A percentile compares a stretch with the other conserved stretches of the same genome.
phyloP scores from a whole-genome alignment of 2,113 vertebrate genomes.

The Thamnophis sirtalis region DNA sequence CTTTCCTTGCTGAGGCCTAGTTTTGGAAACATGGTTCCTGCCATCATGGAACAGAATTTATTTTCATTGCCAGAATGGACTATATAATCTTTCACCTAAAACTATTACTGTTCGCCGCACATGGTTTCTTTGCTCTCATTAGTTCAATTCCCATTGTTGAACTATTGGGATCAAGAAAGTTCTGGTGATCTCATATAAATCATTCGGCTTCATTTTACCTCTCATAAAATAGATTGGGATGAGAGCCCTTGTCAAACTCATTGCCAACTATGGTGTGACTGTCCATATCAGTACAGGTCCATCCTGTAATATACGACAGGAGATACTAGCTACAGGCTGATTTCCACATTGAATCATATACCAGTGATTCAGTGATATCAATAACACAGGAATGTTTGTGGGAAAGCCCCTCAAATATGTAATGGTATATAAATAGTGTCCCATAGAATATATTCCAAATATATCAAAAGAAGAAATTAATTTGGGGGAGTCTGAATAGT shows the following conservation, averaged over 20 bases:
- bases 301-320: background rate
- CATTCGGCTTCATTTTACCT: background rate
- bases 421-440: background rate
- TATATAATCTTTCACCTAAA: background rate
- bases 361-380: background rate
- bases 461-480: background rate
- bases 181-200: background rate
- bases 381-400: background rate
- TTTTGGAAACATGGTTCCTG: background rate
- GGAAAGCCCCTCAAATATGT: background rate
- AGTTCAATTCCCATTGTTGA: background rate
- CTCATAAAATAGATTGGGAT: background rate
- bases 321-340: background rate
- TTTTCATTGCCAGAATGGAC: background rate
- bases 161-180: background rate
- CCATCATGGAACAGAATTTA: background rate
- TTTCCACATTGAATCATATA: background rate
- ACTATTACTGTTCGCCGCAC: background rate
- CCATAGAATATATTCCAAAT: background rate
- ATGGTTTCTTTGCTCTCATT: background rate
- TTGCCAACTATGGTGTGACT: background rate
- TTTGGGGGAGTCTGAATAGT: background rate
- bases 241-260: background rate
- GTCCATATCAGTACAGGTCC: background rate
- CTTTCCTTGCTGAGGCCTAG: background rate